Conservation (phyloP, 2,888 invertebrate species). For the Bursaphelenchus okinawaensis region DNA sequence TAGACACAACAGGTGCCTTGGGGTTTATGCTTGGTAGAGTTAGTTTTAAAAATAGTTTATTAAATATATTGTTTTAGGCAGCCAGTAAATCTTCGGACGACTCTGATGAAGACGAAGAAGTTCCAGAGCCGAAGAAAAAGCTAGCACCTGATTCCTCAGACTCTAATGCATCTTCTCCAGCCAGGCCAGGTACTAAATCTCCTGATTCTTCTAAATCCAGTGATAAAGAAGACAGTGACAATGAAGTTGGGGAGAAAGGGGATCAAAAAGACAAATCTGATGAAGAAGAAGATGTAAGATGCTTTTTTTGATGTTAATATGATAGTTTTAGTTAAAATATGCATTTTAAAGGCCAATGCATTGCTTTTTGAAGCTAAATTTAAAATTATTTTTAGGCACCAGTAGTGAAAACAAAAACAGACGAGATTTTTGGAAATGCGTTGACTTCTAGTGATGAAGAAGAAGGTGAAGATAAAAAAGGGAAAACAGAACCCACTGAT, state of each 20-base stretch:
- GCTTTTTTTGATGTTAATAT: neutral
- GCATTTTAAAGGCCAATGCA: neutral
- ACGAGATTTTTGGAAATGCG: slow-evolving; percentile 11
- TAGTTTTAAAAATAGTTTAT: neutral
- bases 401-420: neutral
- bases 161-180: neutral
- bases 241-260: neutral
- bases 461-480: neutral
- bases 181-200: neutral
- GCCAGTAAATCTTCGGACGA: neutral
- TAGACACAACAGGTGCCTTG: no score
- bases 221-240: neutral
- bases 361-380: neutral
- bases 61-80: neutral
- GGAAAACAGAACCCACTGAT: neutral
- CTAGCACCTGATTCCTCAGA: neutral
- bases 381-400: neutral
- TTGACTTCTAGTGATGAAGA: slow-evolving; percentile 14
- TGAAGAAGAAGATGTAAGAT: slow-evolving; percentile 3
- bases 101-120: neutral
- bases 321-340: neutral
- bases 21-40: no score
- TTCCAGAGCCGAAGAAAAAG: neutral
- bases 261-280: neutral
- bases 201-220: neutral